Evolutionary conservation across 2,113 vertebrate genomes (phyloP).

Genomic region (Syngnathoides biaculeatus): DNA sequence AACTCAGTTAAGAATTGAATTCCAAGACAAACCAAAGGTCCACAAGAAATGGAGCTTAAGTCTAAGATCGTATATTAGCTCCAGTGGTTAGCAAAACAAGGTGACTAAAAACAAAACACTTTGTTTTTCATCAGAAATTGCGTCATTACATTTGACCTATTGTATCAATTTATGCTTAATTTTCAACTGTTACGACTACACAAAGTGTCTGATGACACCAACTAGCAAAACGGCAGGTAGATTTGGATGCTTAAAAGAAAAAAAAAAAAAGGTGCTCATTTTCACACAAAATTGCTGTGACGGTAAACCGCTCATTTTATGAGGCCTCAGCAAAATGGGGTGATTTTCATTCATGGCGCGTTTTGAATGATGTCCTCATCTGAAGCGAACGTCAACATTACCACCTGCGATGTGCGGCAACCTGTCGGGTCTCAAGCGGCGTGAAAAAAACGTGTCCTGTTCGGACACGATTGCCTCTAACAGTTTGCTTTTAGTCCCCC

Average conservation of each 20-base stretch:
- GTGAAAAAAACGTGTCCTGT: constrained; percentile 15
- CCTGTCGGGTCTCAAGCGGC: background rate
- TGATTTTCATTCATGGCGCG: constrained; percentile 1
- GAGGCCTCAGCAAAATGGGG: background rate
- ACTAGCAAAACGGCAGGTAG: background rate
- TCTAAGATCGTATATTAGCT: background rate
- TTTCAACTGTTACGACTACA: background rate
- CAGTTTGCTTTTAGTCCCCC: constrained; percentile 28
- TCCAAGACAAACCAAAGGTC: background rate
- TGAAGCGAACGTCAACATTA: background rate
- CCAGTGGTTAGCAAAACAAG: background rate
- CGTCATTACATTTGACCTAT: background rate
- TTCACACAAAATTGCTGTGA: background rate
- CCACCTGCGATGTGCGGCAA: background rate
- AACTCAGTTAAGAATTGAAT: background rate
- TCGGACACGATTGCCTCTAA: constrained; percentile 27
- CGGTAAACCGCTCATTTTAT: background rate
- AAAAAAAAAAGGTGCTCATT: background rate
- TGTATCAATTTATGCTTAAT: background rate
- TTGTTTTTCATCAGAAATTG: background rate
- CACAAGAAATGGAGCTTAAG: background rate
- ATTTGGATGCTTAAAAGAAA: background rate
- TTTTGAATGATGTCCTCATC: constrained; percentile 22
- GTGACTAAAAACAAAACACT: no score
- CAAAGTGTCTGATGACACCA: background rate